A percentile compares a stretch with the other conserved stretches of the same genome.
Conservation (phyloP, 1,140 invertebrate genomes). For the Lepidotrigona ventralis region DNA sequence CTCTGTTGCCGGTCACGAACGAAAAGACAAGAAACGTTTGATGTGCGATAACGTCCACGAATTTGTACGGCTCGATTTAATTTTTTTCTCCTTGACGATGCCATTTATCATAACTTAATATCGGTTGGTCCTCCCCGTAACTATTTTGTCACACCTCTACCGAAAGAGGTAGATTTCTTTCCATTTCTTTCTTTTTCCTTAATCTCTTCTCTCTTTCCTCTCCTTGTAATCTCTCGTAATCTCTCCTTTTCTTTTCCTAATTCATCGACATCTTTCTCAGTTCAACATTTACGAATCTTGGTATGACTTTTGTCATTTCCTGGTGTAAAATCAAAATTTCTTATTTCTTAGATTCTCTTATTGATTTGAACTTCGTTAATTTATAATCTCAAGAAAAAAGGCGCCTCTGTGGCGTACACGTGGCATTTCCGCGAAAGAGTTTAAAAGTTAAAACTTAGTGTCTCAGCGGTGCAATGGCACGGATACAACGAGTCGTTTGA, state of each 20-base stretch:
- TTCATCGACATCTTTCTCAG: neutral
- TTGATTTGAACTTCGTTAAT: neutral
- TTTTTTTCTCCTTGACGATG: neutral
- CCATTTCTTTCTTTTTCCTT: neutral
- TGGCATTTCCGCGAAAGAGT: neutral
- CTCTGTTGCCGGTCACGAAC: neutral
- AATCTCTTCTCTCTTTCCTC: neutral
- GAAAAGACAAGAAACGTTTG: neutral
- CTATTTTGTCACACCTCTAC: neutral
- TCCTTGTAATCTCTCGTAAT: too few species aligned
- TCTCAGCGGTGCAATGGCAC: slow-evolving; percentile 14
- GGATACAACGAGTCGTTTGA: slow-evolving; percentile 7
- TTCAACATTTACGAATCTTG: neutral
- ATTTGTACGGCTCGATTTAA: neutral
- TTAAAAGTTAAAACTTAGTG: neutral
- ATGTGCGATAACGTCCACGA: neutral
- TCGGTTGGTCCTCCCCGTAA: neutral
- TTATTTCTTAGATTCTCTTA: too few species aligned
- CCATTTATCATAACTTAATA: slow-evolving; percentile 15
- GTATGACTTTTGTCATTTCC: neutral
- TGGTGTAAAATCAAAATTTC: neutral
- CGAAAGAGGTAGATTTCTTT: neutral
- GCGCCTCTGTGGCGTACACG: neutral
- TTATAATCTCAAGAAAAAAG: neutral
- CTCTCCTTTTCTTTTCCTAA: neutral